Evolutionary conservation across 2,113 vertebrate genomes (phyloP).

Genomic region (Zootoca vivipara): DNA sequence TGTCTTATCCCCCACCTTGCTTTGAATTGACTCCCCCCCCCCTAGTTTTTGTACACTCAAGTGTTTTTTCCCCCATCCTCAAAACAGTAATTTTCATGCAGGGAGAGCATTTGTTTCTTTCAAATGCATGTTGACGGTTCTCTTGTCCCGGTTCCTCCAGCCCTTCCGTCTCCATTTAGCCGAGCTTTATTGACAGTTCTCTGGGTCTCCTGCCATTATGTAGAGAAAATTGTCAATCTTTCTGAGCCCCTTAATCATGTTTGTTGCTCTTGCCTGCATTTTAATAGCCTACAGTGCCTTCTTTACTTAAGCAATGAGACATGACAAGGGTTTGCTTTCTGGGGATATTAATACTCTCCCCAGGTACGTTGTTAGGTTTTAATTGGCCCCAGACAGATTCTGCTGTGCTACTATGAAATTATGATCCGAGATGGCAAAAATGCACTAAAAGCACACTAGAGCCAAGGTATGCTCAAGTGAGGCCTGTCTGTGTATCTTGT

Average conservation of each 20-base stretch:
- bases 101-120: neutral
- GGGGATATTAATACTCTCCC: neutral
- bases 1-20: neutral
- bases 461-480: neutral
- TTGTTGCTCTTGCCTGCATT: neutral
- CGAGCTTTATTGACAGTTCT: neutral
- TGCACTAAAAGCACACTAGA: neutral
- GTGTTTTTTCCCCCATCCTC: neutral
- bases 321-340: neutral
- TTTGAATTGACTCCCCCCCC: neutral
- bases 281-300: neutral
- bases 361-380: neutral
- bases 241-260: neutral
- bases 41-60: neutral
- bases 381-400: neutral
- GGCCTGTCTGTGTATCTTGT: neutral
- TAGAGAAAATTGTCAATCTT: neutral
- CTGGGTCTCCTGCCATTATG: neutral
- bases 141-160: neutral
- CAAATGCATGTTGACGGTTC: neutral
- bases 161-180: neutral
- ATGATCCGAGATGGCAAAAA: neutral
- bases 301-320: neutral
- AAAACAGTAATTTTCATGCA: neutral
- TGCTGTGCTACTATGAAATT: rapidly evolving